Base-by-base conservation (phyloP, 2,797 vertebrate genomes). In the Acanthornis magna region DNA sequence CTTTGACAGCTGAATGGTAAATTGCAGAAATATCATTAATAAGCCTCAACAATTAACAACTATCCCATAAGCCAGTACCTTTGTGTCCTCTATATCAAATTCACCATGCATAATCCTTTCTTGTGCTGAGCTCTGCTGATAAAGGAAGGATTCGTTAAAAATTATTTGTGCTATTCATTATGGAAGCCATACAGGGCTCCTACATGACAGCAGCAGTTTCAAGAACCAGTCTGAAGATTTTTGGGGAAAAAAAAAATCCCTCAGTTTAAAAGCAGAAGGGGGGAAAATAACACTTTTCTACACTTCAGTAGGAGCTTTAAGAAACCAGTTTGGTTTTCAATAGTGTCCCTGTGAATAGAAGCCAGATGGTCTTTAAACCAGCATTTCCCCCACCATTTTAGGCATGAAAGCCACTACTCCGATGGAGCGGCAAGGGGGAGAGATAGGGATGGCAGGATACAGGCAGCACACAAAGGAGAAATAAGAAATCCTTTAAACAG, bases 81-180 rank as follows among this genome's bases (percentile, higher is more conserved):
- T 92, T 92, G 34, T 74, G 34, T 96, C 68, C 57, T 94, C 78
- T 66, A 23, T 88, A 96, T 88, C 88, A 93, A 97, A 96, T 92
- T 96, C 82, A 93, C 81, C 11, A 2, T 83, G 74, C 75, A 95
- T 94, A 85, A 91, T 94, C 65, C 73, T 95, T 85, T 80, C 58
- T 89, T 89, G 40, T 89, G 79, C 94, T 96, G 92, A 97, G 58
- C 82, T 78, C 68, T 95, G 67, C 89, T 96, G 96, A 96, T 96
- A 97, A 97, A 96, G 68, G 23, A 88, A 89, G 36, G 38, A 85
- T 96, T 96, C 5, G 34, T 96, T 96, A 95, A 96, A 94, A 97
- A 91, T 93, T 94, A 94, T 95, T 94, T 96, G 67, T 13, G 3
- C 65, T 53, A 51, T 74, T 96, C 40, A 72, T 88, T 91, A 96